Percentiles rank a stretch among this genome's conserved stretches.
These are phyloP conservation scores for Glaucidium brasilianum DNA, from an alignment of 2,113 vertebrate species.

Conservation along the genomic window DNA sequence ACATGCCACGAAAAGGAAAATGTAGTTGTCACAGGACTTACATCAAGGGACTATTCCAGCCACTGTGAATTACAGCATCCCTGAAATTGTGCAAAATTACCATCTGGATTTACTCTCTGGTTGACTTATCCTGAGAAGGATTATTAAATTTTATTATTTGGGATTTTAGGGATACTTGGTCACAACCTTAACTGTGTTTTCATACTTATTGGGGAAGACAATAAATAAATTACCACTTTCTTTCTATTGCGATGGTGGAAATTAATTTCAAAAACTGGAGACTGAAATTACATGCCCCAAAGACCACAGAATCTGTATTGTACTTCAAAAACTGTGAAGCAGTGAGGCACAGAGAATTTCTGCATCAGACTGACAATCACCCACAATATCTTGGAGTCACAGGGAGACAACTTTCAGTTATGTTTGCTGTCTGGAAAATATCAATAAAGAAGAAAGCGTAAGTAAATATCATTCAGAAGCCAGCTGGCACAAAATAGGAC, in stretches of 20 bases:
- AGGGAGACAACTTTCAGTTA: not conserved
- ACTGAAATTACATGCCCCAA: not conserved
- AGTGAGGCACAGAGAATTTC: not conserved
- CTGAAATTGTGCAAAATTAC: not conserved
- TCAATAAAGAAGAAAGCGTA: not conserved
- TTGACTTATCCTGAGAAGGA: not conserved
- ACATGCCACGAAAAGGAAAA: not conserved
- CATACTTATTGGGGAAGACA: not conserved
- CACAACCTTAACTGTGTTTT: not conserved
- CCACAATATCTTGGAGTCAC: not conserved
- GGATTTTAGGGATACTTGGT: not conserved
- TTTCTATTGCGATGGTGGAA: not conserved
- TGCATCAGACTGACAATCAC: not conserved
- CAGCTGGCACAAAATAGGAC: not conserved
- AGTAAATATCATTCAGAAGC: conserved; percentile 14
- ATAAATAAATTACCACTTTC: not conserved
- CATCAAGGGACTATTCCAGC: not conserved
- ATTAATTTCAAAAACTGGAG: not conserved
- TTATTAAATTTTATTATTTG: not conserved
- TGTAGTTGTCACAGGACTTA: not conserved
- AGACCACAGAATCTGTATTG: not conserved
- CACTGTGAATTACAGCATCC: not conserved
- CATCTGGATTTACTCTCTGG: not conserved
- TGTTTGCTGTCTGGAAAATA: conserved; percentile 24
- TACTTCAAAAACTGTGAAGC: not conserved